phyloP scores from a whole-genome alignment of 1,140 invertebrate genomes.

The Hydropsyche tenuis region DNA sequence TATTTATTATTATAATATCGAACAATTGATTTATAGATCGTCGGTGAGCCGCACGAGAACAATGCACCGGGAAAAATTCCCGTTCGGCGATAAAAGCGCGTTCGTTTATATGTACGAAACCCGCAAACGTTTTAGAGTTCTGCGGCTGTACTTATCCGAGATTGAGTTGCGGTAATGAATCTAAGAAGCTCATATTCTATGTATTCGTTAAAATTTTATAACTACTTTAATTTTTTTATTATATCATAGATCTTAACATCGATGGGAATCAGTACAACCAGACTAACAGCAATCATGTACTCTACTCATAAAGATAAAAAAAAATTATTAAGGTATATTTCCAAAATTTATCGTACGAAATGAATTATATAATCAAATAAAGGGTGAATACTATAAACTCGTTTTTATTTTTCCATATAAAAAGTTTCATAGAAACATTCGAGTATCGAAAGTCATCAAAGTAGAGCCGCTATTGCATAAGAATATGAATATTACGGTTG shows the following conservation, averaged over 20 bases:
- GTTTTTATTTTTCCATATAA: background rate
- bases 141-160: conserved; percentile 23
- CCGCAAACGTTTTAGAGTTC: conserved; percentile 15
- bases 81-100: background rate
- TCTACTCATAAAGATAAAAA: too few species aligned
- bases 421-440: background rate
- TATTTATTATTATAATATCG: conserved; percentile 18
- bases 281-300: too few species aligned
- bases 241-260: too few species aligned
- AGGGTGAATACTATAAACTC: background rate
- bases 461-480: too few species aligned
- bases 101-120: background rate
- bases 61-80: background rate
- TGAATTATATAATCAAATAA: too few species aligned
- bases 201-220: too few species aligned
- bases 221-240: too few species aligned
- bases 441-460: background rate
- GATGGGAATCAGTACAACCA: too few species aligned
- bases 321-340: too few species aligned
- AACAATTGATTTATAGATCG: conserved; percentile 32
- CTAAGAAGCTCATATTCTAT: background rate
- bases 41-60: background rate
- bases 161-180: conserved; percentile 8
- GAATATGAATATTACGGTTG: too few species aligned
- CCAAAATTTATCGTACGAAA: too few species aligned